Base-by-base conservation (phyloP, 2,797 vertebrate species). In the Phoeniculus purpureus region DNA sequence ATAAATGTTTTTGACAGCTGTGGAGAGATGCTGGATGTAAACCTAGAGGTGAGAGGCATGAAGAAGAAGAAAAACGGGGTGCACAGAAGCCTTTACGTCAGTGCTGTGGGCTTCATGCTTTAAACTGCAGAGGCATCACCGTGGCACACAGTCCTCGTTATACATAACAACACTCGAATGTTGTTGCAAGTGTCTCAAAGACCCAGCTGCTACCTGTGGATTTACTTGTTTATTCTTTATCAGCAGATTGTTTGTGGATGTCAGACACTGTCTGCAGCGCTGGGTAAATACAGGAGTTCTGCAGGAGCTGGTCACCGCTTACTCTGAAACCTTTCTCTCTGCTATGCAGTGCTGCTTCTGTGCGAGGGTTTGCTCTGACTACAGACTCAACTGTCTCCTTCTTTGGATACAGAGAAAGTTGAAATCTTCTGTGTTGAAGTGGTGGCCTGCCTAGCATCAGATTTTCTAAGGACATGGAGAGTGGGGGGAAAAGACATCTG, bases 151-250 rank as follows among this genome's bases (percentile, higher is more conserved):
- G 7, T 27, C 32, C 43, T 67, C 22, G 23, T 47, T 45, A 18
- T 4, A 19, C 6, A 7, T 18, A 40, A 37, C 12, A 77, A 29
- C 15, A 40, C 10, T 29, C 5, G 4, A n/a, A 10, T 1, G 0
- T 37, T 31, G 56, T 79, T 77, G 7, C 20, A 43, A 34, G 16
- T 76, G 1, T 37, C 26, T 51, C 0, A 62, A 89, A 87, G 9
- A 52, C 51, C 13, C 14, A 50, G 15, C 23, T 66, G 54, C 50
- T 80, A 34, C 27, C 10, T 80, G 23, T 37, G 22, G 15, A 43
- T 80, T 76, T 71, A 15, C 6, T 8, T 32, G 34, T 17, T 86
- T 81, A 48, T 68, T 91, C 23, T 43, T 56, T 45, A 50, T 9
- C 60, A 61, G 8, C 9, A 50, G 29, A 21, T 77, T 29, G 15